These are phyloP conservation scores for Anser brachyrhynchus DNA, from an alignment of 2,113 vertebrate species.

Conservation along the genomic window DNA sequence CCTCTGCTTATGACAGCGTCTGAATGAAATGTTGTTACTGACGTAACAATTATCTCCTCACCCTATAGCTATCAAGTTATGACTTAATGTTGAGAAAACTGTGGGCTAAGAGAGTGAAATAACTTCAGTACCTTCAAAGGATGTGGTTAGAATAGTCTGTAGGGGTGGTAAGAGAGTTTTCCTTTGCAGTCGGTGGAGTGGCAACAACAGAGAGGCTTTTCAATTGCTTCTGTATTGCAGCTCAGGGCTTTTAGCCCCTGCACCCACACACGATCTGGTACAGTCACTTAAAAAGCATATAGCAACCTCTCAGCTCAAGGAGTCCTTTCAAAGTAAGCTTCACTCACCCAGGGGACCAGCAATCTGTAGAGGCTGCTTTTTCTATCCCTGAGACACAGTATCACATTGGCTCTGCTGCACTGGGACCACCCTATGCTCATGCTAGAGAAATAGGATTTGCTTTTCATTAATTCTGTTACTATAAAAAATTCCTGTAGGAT, in stretches of 20 bases:
- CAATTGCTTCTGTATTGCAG: slow-evolving; percentile 26
- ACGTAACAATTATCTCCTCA: slow-evolving; percentile 62
- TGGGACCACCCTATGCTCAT: slow-evolving; percentile 50
- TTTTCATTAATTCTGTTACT: slow-evolving; percentile 72
- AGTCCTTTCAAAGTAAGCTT: slow-evolving; percentile 48
- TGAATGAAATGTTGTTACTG: slow-evolving; percentile 64
- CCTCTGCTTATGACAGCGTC: neutral
- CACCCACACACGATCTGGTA: slow-evolving; percentile 59
- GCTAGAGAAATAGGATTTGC: slow-evolving; percentile 47
- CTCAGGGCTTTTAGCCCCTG: slow-evolving; percentile 54
- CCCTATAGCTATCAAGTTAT: slow-evolving; percentile 30
- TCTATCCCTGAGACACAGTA: neutral
- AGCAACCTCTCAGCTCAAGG: slow-evolving; percentile 42
- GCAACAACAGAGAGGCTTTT: slow-evolving; percentile 44
- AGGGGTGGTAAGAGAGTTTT: slow-evolving; percentile 51
- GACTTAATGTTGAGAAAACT: slow-evolving; percentile 67
- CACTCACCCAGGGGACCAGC: slow-evolving; percentile 9
- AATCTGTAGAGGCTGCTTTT: slow-evolving; percentile 41
- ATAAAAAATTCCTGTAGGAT: slow-evolving; percentile 78
- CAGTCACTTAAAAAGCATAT: slow-evolving; percentile 32
- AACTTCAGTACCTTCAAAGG: slow-evolving; percentile 65
- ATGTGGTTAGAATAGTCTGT: slow-evolving; percentile 64
- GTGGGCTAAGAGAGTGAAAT: slow-evolving; percentile 61
- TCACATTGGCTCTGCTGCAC: slow-evolving; percentile 14
- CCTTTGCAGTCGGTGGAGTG: slow-evolving; percentile 23